Base-by-base conservation (phyloP, 2,888 invertebrate genomes). In the Ctena decussata region DNA sequence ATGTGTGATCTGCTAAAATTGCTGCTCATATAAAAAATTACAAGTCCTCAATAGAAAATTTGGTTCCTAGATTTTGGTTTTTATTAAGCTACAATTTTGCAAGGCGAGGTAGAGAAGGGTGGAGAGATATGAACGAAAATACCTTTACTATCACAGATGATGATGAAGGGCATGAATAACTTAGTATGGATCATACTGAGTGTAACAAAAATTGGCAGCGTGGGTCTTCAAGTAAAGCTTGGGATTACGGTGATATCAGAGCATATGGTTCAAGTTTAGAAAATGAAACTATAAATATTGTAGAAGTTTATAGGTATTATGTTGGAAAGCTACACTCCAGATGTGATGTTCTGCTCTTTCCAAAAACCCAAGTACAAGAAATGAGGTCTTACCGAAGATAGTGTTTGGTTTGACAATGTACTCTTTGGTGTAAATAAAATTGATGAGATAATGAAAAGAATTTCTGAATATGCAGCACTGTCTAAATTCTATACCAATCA, bases 121-220 rank as follows among this genome's bases (percentile, higher is more conserved):
- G 70, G 37, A n/a, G 78, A 24, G 39, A 72, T 0, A 37, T 78
- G 53, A 78, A 1, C 1, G 53, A 15, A 37, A 49, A 21, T 49
- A 69, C 70, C 65, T 77, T 44, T 37, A 8, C 8, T 1, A 24
- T 70, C 18, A 71, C 49, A 71, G 24, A n/a, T 30, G 77, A 77
- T 77, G 77, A 77, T 35, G 35, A 37, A 21, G 70, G 77, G 1
- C 18, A 71, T 12, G 35, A 71, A 71, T 70, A 77, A n/a, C 37
- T 77, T 8, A 35, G 6, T 32, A 70, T 70, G 70, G 49, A 30
- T 32, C 41, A 30, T 24, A 44, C 77, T 15, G 41, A 78, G n/a
- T 11, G 39, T 18, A 57, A 49, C 11, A 78, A 78, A 72, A 72
- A 78, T 30, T 78, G 71, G 78, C 71, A 72, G 30, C 53, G 72